Conservation (phyloP, 2,888 invertebrate species). For the Bedellia somnulentella region DNA sequence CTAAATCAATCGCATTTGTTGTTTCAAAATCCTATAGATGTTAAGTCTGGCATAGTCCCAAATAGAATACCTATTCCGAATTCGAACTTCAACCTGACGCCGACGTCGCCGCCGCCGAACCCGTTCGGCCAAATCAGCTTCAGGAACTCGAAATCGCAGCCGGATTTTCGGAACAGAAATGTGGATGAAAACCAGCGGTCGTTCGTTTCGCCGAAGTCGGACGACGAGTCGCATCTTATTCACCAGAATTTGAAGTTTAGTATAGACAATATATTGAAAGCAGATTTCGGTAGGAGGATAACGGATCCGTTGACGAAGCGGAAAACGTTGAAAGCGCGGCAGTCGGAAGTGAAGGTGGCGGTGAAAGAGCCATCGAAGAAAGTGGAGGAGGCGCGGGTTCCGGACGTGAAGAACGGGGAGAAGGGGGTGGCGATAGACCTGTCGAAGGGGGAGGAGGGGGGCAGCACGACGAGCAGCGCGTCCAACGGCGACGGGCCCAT, state of each 20-base stretch:
- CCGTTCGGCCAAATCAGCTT: conserved; percentile 32
- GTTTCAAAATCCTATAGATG: conserved; percentile 41
- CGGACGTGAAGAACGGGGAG: conserved; percentile 36
- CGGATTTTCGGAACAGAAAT: conserved; percentile 21
- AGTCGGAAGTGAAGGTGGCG: conserved; percentile 27
- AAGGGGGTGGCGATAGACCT: conserved; percentile 45
- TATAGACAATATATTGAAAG: conserved; percentile 83
- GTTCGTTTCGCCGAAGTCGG: conserved; percentile 30
- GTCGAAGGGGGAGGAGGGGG: conserved; percentile 45
- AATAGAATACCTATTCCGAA: conserved; percentile 30
- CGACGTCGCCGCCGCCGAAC: conserved; percentile 12
- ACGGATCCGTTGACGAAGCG: conserved; percentile 69
- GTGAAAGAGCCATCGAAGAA: conserved; percentile 24
- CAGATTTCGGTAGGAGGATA: conserved; percentile 77
- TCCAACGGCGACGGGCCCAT: conserved; percentile 30
- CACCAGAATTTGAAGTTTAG: conserved; percentile 75
- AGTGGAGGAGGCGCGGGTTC: conserved; percentile 25
- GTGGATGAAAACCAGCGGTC: conserved; percentile 33
- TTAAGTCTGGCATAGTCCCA: conserved; percentile 27
- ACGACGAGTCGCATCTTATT: conserved; percentile 36
- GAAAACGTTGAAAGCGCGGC: conserved; percentile 37
- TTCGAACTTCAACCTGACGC: conserved; percentile 23
- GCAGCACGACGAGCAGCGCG: conserved; percentile 25
- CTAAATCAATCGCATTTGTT: conserved; percentile 41
- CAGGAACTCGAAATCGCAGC: conserved; percentile 20